These are phyloP conservation scores for Ceraclea dissimilis DNA, from an alignment of 2,888 invertebrate genomes.

Conservation along the genomic window DNA sequence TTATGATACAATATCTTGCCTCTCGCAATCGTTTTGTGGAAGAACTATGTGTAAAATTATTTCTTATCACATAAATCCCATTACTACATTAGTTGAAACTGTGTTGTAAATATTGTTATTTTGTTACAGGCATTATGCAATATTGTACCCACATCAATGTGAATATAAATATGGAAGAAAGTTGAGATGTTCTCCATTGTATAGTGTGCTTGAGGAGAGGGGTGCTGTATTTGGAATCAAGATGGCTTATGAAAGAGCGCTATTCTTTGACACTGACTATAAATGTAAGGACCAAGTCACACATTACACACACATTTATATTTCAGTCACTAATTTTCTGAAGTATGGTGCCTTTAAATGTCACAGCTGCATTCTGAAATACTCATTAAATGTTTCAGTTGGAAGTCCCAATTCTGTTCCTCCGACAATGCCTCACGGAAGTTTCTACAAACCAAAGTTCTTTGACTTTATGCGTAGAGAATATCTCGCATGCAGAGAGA, in stretches of 20 bases:
- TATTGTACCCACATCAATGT: conserved; percentile 50
- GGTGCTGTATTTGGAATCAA: conserved; percentile 63
- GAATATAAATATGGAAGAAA: conserved; percentile 55
- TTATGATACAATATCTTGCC: no score
- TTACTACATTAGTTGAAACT: no score
- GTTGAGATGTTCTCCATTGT: conserved; percentile 60
- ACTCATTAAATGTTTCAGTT: conserved; percentile 30
- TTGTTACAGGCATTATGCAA: conserved; percentile 45
- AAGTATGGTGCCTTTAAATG: no score
- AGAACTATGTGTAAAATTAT: no score
- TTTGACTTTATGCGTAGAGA: conserved; percentile 62
- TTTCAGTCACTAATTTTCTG: no score
- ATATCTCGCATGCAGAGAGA: conserved; percentile 64
- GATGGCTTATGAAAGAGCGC: conserved; percentile 65
- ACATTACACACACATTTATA: no score
- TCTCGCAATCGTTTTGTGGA: no score
- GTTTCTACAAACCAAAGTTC: conserved; percentile 62
- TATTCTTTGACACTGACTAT: conserved; percentile 56
- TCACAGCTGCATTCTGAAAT: no score
- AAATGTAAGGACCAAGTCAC: conserved; percentile 44
- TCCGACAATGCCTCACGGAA: conserved; percentile 50
- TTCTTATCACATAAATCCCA: no score
- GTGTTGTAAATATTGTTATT: no score
- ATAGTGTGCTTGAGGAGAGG: conserved; percentile 54
- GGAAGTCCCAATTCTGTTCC: conserved; percentile 34